Percentiles rank a stretch among this genome's conserved stretches.
Evolutionary conservation across 2,797 vertebrate species (phyloP).

Genomic region (Anguilla pacifica): DNA sequence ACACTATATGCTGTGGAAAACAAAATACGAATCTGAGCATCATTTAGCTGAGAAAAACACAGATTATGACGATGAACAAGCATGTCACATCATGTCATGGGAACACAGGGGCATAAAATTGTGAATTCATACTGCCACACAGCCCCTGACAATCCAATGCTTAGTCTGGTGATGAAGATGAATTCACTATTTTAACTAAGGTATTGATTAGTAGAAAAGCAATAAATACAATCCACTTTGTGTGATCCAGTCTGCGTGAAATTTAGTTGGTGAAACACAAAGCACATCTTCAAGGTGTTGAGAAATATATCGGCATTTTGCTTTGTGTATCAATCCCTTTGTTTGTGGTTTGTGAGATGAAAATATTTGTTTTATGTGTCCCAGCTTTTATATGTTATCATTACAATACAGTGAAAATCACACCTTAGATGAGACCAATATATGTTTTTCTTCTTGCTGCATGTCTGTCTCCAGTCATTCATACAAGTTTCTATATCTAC

Average conservation of each 20-base stretch:
- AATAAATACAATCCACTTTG: not conserved
- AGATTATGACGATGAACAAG: not conserved
- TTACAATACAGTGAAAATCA: not conserved
- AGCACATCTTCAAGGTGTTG: not conserved
- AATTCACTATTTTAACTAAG: not conserved
- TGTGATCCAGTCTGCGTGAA: not conserved
- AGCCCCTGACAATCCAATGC: not conserved
- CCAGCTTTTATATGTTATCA: not conserved
- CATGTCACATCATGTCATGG: not conserved
- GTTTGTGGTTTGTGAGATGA: not conserved
- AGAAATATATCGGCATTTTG: not conserved
- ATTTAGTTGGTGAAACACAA: not conserved
- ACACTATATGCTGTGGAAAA: slow-evolving; percentile 2
- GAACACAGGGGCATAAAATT: not conserved
- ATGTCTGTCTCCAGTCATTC: not conserved
- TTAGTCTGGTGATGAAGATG: not conserved
- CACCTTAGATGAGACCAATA: not conserved
- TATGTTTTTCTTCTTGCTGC: slow-evolving; percentile 1
- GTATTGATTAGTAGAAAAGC: not conserved
- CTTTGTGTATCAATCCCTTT: not conserved
- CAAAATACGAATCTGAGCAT: not conserved
- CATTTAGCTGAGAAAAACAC: not conserved
- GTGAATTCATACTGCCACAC: not conserved
- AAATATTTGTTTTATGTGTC: not conserved
- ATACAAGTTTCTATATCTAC: not conserved